A percentile compares a stretch with the other conserved stretches of the same genome.
phyloP scores from a whole-genome alignment of 2,888 invertebrate species.

The Latheticus oryzae region DNA sequence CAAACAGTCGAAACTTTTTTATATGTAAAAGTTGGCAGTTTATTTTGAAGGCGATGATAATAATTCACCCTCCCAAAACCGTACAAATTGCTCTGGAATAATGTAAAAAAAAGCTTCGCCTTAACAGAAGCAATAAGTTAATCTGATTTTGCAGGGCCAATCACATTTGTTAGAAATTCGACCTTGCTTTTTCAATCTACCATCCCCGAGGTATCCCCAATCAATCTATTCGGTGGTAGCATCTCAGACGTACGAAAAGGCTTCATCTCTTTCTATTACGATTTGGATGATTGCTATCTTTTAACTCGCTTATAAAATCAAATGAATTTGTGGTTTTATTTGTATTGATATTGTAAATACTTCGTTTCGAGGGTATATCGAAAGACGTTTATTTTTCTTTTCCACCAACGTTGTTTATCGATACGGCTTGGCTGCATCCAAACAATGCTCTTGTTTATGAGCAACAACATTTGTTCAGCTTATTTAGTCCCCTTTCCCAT shows the following conservation, averaged over 20 bases:
- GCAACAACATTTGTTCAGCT: conserved; percentile 9
- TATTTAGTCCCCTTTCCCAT: neutral
- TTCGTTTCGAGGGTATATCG: conserved; percentile 17
- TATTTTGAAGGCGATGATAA: conserved; percentile 2
- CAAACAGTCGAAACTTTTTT: conserved; percentile 6
- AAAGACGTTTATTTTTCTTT: conserved; percentile 29
- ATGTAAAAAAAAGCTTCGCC: conserved; percentile 23
- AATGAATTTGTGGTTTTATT: conserved; percentile 38
- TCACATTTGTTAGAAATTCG: conserved; percentile 48
- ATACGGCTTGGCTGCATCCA: conserved; percentile 17
- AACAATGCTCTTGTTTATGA: conserved; percentile 19
- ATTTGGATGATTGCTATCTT: neutral
- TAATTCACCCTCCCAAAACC: conserved; percentile 14
- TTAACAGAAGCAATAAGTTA: conserved; percentile 46
- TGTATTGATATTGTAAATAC: conserved; percentile 38
- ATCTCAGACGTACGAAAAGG: conserved; percentile 2
- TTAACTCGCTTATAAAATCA: conserved; percentile 25
- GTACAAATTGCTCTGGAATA: conserved; percentile 15
- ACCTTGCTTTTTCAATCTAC: conserved; percentile 45
- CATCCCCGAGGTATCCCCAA: conserved; percentile 38
- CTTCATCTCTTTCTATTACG: conserved; percentile 9
- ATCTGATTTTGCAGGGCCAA: conserved; percentile 48
- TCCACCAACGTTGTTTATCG: conserved; percentile 23
- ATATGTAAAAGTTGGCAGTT: no score
- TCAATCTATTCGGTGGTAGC: conserved; percentile 25